Base-by-base conservation (phyloP, 1,140 invertebrate species). In the Eciton burchellii region DNA sequence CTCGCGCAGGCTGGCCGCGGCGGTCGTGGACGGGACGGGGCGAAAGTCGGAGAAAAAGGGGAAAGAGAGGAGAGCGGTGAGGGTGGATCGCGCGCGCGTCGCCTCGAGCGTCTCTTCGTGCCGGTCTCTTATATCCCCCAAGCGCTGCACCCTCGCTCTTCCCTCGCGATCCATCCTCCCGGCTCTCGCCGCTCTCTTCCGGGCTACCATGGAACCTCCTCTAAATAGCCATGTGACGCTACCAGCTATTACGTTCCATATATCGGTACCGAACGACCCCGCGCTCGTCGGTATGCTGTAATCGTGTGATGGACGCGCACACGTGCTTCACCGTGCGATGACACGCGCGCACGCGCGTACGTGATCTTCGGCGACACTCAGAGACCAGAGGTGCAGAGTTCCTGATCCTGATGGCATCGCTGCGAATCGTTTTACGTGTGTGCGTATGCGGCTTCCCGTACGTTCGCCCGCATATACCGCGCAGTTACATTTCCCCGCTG, bases 181-280 rank as follows among this genome's bases (percentile, higher is more conserved):
- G 16, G 11, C 62, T 14, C 21, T n/a, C 70, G 21, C n/a, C n/a
- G 4, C 57, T 29, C 47, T n/a, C 60, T n/a, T n/a, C n/a, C n/a
- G n/a, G 16, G 24, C 35, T n/a, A 24, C 14, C 71, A 8, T 16
- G 21, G 12, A 83, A 19, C 84, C 62, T 56, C n/a, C 62, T 79
- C 84, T 84, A 88, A 90, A 90, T 84, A 88, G 82, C 88, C 82
- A 83, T 79, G 86, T 82, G 88, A 90, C 82, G 81, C 76, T 83
- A 72, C 70, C 82, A 84, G 83, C 86, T 81, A 88, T 90, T 90
- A 83, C 84, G 84, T 90, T 85, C 82, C 82, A 57, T 56, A n/a
- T 68, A 59, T 35, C 43, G 56, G 11, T 45, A 62, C 21, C 43
- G 54, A 52, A 70, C 49, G 74, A 54, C 11, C 16, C 35, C n/a